Base-by-base conservation (phyloP, 2,888 invertebrate species). In the Dicranocentrus wangi region DNA sequence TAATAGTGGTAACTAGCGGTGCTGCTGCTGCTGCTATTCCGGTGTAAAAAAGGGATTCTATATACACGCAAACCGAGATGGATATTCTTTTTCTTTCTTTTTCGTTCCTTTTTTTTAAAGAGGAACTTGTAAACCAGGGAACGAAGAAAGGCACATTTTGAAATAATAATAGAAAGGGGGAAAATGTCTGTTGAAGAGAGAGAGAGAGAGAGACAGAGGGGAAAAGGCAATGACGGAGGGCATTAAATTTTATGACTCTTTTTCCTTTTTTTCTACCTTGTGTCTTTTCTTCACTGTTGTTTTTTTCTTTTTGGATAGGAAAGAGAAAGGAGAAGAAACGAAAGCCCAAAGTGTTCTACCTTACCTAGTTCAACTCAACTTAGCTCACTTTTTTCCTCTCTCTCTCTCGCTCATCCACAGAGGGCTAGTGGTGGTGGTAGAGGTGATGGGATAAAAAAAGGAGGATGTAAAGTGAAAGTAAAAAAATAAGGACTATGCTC, bases 211-310 rank as follows among this genome's bases (percentile, higher is more conserved):
- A n/a, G n/a, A n/a, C 19, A 23, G 42, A 73, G 63, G 68, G 66
- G 66, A 32, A 66, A 71, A 73, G 80, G 80, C 61, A 80, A 80
- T 80, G 80, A 73, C 73, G 68, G 68, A 60, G 61, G 68, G 80
- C 80, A 80, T 80, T 80, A 80, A 80, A 80, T 80, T 80, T 80
- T 80, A 80, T 80, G 80, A 80, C 73, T 73, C 80, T 68, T 80
- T 80, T 80, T 72, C 61, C 72, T 23, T 25, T 66, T 66, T 66
- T 58, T 60, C 60, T 58, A 25, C 43, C 53, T 69, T 65, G 13
- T 51, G 51, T 55, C 55, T 19, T 55, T 55, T 55, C 55, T 21
- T 15, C 23, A 23, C 2, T 19, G 21, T 55, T 55, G 51, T 51
- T n/a, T 51, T 51, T n/a, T 51, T 21, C 15, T 55, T 55, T 55